Evolutionary conservation across 2,888 invertebrate species (phyloP), one percentile per base, ranked within the genome.

Genomic region (Argyresthia goedartella): DNA sequence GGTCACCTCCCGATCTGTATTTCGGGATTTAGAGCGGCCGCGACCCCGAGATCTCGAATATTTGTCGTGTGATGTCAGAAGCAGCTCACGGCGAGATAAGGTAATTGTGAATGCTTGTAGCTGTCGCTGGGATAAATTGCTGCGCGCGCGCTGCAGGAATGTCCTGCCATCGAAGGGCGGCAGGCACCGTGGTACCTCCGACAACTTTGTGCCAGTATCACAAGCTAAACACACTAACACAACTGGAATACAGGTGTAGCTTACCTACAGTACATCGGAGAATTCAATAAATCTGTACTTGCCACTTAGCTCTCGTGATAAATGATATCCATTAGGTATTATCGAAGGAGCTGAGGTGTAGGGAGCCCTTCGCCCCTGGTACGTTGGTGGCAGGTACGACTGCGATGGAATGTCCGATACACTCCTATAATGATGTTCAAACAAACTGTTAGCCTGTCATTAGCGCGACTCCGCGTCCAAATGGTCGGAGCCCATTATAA

Each of bases 391-490:
- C 74, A 76, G 76, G 75, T 77, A 80, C 71, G 6, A 56, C 63
- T 73, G 71, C 72, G 81, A 80, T 85, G 82, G 85, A 81, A 86
- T 85, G 76, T 65, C 69, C 68, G 85, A 86, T 85, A 86, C 76
- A 79, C 73, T 74, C 68, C 80, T 82, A 84, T 86, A 84, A 86
- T 85, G 85, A 86, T 84, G 86, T 84, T 85, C 80, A 85, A 84
- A 85, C 85, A 86, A 85, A 85, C 84, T 84, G 81, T 82, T 85
- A 84, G 79, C 65, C 77, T 80, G 78, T 82, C 85, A 85, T 84
- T 85, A 86, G 80, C 80, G 80, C 79, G 71, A 76, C 79, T 73
- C 75, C 66, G 69, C 67, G 63, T 65, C 75, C 76, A 81, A 82
- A 82, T 84, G 81, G 81, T 77, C 76, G 74, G 77, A 77, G 70